Base-by-base conservation (phyloP, 2,888 invertebrate species). In the Balanococcus diminutus region DNA sequence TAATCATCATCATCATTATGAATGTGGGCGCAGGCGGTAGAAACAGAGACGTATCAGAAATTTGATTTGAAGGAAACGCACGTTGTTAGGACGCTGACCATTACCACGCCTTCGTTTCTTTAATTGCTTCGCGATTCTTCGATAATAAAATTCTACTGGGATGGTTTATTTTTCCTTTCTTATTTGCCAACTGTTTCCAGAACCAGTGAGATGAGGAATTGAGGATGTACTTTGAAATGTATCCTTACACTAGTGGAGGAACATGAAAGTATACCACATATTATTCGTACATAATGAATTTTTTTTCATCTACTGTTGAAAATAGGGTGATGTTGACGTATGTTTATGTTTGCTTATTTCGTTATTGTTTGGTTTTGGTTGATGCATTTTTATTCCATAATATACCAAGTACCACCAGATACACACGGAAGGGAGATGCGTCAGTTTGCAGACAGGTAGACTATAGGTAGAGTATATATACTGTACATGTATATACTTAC, bases 171-270 rank as follows among this genome's bases (percentile, higher is more conserved):
- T 81, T 19, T 36, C 36, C 42, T 25, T 46, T 39, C 81, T 11
- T 82, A 82, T 82, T 46, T 8, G 42, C 82, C 82, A 82, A 82
- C 82, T 82, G 82, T 82, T 82, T 82, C 82, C 32, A 1, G 14
- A n/a, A 16, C 19, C 8, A 9, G 19, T 6, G 36, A 56, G 14
- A 22, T 22, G 19, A 56, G 56, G 22, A 56, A 22, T 56, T 56
- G 19, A 2, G 42, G 4, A 36, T 22, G 1, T 56, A 22, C 19
- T 8, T 56, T 56, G 19, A 56, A 22, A 22, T 22, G 19, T 22
- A 22, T 22, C 19, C 56, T 0, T 56, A 51, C 3, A 46, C n/a
- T 22, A 19, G 2, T 22, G 3, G 8, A 6, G 22, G 56, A 56
- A 14, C 42, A 14, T 22, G 22, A 6, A 1, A 8, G 56, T 56